Percentiles rank a stretch among this genome's conserved stretches.
These are phyloP conservation scores for Paedocypris micromegethes DNA, from an alignment of 2,797 vertebrate genomes.

Conservation along the genomic window DNA sequence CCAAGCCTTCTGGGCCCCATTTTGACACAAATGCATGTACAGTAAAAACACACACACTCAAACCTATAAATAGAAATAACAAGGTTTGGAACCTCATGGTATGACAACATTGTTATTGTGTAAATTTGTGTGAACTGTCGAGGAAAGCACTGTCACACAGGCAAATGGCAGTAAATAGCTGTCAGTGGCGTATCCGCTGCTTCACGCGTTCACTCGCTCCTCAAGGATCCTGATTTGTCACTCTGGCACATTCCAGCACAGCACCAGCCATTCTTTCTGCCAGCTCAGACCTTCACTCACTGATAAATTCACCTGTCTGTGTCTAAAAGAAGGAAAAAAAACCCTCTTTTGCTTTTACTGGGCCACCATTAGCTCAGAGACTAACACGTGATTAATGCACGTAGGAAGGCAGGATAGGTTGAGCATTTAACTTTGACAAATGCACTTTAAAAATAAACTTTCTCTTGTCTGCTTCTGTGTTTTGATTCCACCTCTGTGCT, in stretches of 20 bases:
- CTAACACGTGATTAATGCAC: constrained; percentile 10
- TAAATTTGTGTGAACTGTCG: constrained; percentile 1
- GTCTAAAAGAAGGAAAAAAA: constrained; percentile 8
- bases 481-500: constrained; percentile 23
- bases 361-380: constrained; percentile 5
- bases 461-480: neutral
- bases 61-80: too few species aligned
- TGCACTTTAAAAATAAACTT: constrained; percentile 23
- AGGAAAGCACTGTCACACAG: constrained; percentile 30
- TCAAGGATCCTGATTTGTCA: constrained; percentile 51
- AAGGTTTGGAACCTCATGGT: too few species aligned
- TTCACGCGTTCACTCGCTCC: constrained; percentile 45
- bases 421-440: constrained; percentile 21
- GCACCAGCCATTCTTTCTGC: constrained; percentile 14
- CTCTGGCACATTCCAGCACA: constrained; percentile 46
- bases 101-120: too few species aligned
- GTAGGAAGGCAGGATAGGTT: constrained; percentile 10
- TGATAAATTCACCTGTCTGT: constrained; percentile 18
- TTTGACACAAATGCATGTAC: too few species aligned
- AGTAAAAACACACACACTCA: too few species aligned
- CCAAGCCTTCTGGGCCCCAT: too few species aligned
- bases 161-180: constrained; percentile 31
- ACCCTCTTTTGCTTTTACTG: constrained; percentile 11
- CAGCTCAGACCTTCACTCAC: constrained; percentile 14
- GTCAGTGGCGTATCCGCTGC: constrained; percentile 40